Evolutionary conservation across 2,888 invertebrate genomes (phyloP).

Genomic region (Diabrotica balteata): DNA sequence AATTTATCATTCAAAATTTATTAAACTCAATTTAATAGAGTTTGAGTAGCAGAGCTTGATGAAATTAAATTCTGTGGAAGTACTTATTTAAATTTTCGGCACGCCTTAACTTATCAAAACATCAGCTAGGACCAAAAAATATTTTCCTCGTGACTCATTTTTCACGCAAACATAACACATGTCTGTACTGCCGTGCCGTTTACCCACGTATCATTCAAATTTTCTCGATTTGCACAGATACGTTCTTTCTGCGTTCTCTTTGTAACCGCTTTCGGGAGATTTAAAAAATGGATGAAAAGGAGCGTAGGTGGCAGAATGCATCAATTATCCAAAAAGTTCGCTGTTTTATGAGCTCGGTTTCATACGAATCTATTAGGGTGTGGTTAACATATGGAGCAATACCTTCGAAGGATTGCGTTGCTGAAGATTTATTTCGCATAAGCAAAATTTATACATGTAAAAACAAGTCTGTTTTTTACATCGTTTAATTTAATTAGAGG

Average conservation of each 20-base stretch:
- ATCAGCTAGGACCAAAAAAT: background rate
- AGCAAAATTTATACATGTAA: too few species aligned
- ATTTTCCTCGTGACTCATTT: slow-evolving; percentile 1
- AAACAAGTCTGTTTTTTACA: too few species aligned
- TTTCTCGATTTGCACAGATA: slow-evolving; percentile 4
- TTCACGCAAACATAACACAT: slow-evolving; percentile 3
- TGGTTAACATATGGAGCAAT: background rate
- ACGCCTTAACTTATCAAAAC: too few species aligned
- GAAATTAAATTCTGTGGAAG: too few species aligned
- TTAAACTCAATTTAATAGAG: too few species aligned
- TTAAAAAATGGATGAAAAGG: background rate
- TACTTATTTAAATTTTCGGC: too few species aligned
- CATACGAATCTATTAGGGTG: slow-evolving; percentile 4
- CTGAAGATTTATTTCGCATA: too few species aligned
- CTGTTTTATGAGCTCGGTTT: slow-evolving; percentile 3
- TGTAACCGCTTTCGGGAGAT: background rate
- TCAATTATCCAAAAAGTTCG: slow-evolving; percentile 2
- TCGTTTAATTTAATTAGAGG: too few species aligned
- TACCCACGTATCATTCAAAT: slow-evolving; percentile 6
- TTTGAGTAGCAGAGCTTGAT: too few species aligned
- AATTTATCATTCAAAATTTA: too few species aligned
- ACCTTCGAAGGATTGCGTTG: background rate
- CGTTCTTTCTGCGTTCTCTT: background rate
- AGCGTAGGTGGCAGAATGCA: slow-evolving; percentile 3
- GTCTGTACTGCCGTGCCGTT: slow-evolving; percentile 2